Evolutionary conservation across 2,113 vertebrate species (phyloP), one percentile per base, ranked within the genome.

Genomic region (Centrocercus urophasianus): DNA sequence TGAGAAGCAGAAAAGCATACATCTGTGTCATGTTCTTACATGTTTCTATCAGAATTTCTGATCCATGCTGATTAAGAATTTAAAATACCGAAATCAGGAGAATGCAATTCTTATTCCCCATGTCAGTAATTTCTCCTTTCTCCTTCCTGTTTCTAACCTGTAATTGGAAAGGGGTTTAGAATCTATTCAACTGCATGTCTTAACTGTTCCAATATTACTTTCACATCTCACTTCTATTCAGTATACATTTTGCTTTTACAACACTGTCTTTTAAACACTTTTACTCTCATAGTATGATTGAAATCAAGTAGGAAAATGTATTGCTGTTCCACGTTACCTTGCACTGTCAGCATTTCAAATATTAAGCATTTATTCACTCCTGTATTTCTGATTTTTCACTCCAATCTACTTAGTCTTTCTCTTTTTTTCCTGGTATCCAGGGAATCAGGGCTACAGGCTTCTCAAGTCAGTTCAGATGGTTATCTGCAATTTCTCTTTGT

Each of bases 401-500:
- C 79, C 48, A 70, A 71, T 76, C 72, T 91, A 60, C 93, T 93
- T 94, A 87, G 95, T 94, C 93, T 52, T 81, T 89, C 89, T 82
- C 42, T 96, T 96, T 95, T 38, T 86, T 82, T 95, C 71, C 93
- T 75, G 76, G 59, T 89, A 92, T 94, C 96, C 88, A 90, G 73
- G 90, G 93, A 97, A 90, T 96, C 91, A 90, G 95, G 94, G 94
- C 96, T 96, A 96, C 94, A 96, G 97, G 92, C 93, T 94, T 96
- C 96, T 95, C 89, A 97, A 97, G 95, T 97, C 92, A 94, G 97
- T 97, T 98, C 96, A 97, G 96, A 97, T 96, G 95, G 97, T 97
- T 98, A 97, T 98, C 98, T 97, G 96, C 96, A 97, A 96, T 97
- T 97, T 97, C 98, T 97, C 93, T 97, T 96, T 96, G 91, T 91